Evolutionary conservation across 2,888 invertebrate genomes (phyloP).

Genomic region (Bhutanitis thaidina): DNA sequence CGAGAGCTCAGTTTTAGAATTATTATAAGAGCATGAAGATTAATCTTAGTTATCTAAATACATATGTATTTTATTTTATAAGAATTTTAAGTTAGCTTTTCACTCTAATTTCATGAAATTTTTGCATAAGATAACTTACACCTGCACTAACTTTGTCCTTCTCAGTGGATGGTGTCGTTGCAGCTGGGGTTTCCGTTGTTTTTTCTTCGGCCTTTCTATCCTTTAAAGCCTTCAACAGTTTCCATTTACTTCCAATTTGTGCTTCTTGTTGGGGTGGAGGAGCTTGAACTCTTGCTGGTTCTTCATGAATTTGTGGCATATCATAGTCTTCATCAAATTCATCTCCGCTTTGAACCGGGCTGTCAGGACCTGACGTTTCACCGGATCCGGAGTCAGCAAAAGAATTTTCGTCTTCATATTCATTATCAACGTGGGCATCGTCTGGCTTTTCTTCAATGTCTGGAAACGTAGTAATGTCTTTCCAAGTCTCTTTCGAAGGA

Average conservation of each 20-base stretch:
- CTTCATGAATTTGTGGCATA: constrained; percentile 68
- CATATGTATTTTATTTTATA: neutral
- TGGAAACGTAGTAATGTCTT: constrained; percentile 71
- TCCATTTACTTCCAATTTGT: constrained; percentile 92
- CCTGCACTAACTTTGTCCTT: constrained; percentile 86
- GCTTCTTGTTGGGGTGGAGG: constrained; percentile 70
- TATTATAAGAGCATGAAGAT: neutral
- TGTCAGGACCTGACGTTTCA: constrained; percentile 93
- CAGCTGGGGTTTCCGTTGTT: constrained; percentile 83
- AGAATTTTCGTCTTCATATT: constrained; percentile 64
- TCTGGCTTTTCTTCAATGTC: constrained; percentile 65
- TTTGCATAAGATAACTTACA: constrained; percentile 82
- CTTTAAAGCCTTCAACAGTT: constrained; percentile 92
- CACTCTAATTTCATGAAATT: constrained; percentile 83
- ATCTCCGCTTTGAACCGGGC: constrained; percentile 87
- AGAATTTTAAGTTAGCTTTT: constrained; percentile 67
- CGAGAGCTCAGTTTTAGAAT: neutral
- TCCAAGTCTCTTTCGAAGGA: constrained; percentile 61
- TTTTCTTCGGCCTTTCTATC: constrained; percentile 94
- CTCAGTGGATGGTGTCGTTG: constrained; percentile 79
- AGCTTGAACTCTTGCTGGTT: constrained; percentile 41
- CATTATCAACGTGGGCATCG: constrained; percentile 45
- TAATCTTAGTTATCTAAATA: neutral
- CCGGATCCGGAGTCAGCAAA: constrained; percentile 86
- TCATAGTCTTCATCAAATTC: constrained; percentile 84